These are phyloP conservation scores for Phymastichus coffea DNA, from an alignment of 1,140 invertebrate genomes.

Conservation along the genomic window DNA sequence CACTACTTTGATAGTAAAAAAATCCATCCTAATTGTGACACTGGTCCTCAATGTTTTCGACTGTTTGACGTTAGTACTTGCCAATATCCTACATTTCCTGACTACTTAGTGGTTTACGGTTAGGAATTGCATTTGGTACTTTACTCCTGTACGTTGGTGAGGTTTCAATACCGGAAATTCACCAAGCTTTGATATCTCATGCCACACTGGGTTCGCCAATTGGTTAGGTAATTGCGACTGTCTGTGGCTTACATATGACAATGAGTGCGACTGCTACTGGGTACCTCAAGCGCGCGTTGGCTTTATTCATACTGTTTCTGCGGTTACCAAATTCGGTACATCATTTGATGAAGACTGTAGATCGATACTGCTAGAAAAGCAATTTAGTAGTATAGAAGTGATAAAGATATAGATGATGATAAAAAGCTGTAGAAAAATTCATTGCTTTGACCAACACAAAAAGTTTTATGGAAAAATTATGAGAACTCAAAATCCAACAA, in stretches of 20 bases:
- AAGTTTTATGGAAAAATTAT: slow-evolving; percentile 1
- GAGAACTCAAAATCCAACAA: neutral
- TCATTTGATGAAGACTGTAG: too few species aligned
- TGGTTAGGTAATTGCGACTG: too few species aligned
- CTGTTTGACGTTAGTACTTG: too few species aligned
- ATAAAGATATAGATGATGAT: neutral
- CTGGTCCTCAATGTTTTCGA: too few species aligned
- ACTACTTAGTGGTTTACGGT: slow-evolving; percentile 62
- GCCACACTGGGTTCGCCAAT: too few species aligned
- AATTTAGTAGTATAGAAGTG: slow-evolving; percentile 18
- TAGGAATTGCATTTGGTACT: slow-evolving; percentile 66
- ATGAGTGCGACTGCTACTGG: slow-evolving; percentile 61
- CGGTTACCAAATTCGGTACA: too few species aligned
- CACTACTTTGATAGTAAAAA: too few species aligned
- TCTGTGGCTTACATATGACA: too few species aligned
- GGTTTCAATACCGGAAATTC: slow-evolving; percentile 61
- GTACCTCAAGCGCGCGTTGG: slow-evolving; percentile 69
- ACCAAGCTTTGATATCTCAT: slow-evolving; percentile 63
- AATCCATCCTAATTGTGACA: too few species aligned
- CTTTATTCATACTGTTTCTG: too few species aligned
- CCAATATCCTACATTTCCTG: slow-evolving; percentile 61
- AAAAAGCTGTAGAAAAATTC: slow-evolving; percentile 5
- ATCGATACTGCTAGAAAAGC: slow-evolving; percentile 61
- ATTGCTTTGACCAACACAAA: neutral
- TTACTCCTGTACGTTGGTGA: slow-evolving; percentile 67